A percentile compares a stretch with the other conserved stretches of the same genome.
Conservation (phyloP, 2,888 invertebrate species). For the Cosmia pyralina region DNA sequence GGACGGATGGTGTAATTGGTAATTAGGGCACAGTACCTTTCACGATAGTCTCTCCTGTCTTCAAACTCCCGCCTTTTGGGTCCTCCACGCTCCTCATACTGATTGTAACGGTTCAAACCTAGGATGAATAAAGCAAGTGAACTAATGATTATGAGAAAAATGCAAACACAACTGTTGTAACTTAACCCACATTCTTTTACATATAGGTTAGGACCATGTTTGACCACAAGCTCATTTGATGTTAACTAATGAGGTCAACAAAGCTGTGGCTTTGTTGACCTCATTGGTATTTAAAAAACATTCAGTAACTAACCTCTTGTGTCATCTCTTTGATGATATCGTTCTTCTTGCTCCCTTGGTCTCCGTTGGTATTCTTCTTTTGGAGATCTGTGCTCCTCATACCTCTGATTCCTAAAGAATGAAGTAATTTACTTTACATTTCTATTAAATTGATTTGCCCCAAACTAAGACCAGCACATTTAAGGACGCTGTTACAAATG, state of each 20-base stretch:
- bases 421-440: not conserved
- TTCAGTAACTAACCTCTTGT: slow-evolving; percentile 73
- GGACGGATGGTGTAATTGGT: not conserved
- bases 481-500: too few species aligned
- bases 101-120: slow-evolving; percentile 82
- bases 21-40: slow-evolving; percentile 66
- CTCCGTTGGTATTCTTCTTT: slow-evolving; percentile 78
- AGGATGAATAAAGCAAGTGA: slow-evolving; percentile 36
- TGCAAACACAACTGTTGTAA: slow-evolving; percentile 13
- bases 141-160: not conserved
- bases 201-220: not conserved
- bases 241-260: not conserved
- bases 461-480: slow-evolving; percentile 32
- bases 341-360: slow-evolving; percentile 74
- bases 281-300: not conserved
- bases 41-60: slow-evolving; percentile 79
- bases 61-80: slow-evolving; percentile 79
- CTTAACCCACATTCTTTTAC: not conserved
- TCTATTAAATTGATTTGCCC: not conserved
- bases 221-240: not conserved
- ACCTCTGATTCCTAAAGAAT: slow-evolving; percentile 73
- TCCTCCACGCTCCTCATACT: slow-evolving; percentile 80
- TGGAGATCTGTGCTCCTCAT: slow-evolving; percentile 75
- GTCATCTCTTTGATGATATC: slow-evolving; percentile 77
- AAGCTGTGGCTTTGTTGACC: too few species aligned